Percentiles rank a stretch among this genome's conserved stretches.
These are phyloP conservation scores for Drosophila novamexicana DNA, from an alignment of 1,140 invertebrate genomes.

Conservation along the genomic window DNA sequence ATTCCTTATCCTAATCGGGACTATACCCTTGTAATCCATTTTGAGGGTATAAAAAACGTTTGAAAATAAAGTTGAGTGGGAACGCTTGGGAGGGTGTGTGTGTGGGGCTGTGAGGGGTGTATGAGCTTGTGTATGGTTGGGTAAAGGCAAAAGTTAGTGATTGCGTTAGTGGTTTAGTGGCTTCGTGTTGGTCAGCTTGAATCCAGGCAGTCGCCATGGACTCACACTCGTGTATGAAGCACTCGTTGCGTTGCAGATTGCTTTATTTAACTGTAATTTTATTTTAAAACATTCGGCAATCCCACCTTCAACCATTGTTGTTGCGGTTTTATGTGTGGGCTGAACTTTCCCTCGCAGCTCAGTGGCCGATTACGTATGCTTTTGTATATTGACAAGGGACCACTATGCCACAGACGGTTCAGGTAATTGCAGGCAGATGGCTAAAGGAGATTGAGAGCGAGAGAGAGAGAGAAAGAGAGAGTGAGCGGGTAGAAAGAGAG, in stretches of 20 bases:
- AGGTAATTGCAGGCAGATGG: slow-evolving; percentile 49
- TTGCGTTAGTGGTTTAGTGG: slow-evolving; percentile 32
- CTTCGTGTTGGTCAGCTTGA: slow-evolving; percentile 44
- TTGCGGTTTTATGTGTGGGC: slow-evolving; percentile 7
- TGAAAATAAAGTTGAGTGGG: neutral
- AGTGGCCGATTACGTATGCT: slow-evolving; percentile 36
- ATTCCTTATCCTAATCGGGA: too few species aligned
- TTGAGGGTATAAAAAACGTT: neutral
- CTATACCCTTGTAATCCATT: too few species aligned
- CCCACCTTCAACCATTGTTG: neutral
- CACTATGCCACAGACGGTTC: neutral
- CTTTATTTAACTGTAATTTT: slow-evolving; percentile 77
- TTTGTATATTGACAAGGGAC: slow-evolving; percentile 43
- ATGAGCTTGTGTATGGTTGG: neutral
- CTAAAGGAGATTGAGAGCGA: slow-evolving; percentile 32
- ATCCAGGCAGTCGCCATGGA: slow-evolving; percentile 4
- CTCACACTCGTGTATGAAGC: slow-evolving; percentile 4
- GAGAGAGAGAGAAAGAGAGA: neutral
- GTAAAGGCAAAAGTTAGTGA: slow-evolving; percentile 54
- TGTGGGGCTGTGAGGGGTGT: neutral
- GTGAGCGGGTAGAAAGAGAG: neutral
- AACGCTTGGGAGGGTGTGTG: neutral
- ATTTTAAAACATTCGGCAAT: slow-evolving; percentile 50
- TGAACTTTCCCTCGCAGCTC: neutral
- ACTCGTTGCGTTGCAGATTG: slow-evolving; percentile 77